These are phyloP conservation scores for Leptura quadrifasciata DNA, from an alignment of 2,888 invertebrate species.

Conservation along the genomic window DNA sequence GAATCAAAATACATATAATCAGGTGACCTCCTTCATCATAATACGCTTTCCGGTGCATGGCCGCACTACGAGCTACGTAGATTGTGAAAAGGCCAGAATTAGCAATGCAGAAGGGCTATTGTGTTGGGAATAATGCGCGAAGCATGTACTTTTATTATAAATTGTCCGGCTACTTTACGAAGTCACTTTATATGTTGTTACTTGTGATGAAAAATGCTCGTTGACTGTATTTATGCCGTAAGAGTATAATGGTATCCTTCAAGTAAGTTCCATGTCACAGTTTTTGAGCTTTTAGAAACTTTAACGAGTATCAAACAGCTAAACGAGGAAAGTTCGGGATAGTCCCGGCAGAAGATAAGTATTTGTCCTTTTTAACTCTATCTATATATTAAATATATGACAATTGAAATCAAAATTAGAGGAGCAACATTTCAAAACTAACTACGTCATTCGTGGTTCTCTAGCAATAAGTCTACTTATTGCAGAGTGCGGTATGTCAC, in stretches of 20 bases:
- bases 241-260: slow-evolving; percentile 7
- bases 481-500: too few species aligned
- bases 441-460: too few species aligned
- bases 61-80: background rate
- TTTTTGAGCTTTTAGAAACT: background rate
- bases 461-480: too few species aligned
- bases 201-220: slow-evolving; percentile 54
- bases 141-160: slow-evolving; percentile 58
- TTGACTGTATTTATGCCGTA: slow-evolving; percentile 29
- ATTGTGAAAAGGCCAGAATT: slow-evolving; percentile 44
- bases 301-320: background rate
- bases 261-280: background rate
- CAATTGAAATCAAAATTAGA: too few species aligned
- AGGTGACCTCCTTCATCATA: slow-evolving; percentile 18
- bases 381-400: too few species aligned
- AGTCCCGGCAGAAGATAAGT: background rate
- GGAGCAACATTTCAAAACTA: too few species aligned
- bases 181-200: slow-evolving; percentile 53
- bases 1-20: background rate
- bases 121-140: slow-evolving; percentile 56
- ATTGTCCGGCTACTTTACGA: slow-evolving; percentile 51
- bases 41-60: slow-evolving; percentile 4
- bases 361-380: background rate
- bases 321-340: background rate
- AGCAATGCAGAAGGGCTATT: slow-evolving; percentile 53